Evolutionary conservation across 2,888 invertebrate species (phyloP).

Genomic region (Epirrhoe alternata): DNA sequence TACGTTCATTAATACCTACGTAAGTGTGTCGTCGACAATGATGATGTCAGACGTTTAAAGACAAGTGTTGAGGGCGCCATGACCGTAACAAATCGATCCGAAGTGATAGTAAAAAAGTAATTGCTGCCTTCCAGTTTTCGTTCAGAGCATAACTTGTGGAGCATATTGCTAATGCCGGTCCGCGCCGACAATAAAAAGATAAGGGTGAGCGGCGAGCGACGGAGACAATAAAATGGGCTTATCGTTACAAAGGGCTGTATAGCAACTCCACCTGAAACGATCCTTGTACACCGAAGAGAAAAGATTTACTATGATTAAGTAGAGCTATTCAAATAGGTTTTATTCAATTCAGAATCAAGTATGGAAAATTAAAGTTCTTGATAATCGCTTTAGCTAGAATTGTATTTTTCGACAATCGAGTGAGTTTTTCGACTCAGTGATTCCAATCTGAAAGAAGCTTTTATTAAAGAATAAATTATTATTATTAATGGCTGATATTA

Average conservation of each 20-base stretch:
- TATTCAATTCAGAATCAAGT: not conserved
- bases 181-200: conserved; percentile 71
- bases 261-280: conserved; percentile 54
- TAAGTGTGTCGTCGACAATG: not conserved
- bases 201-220: conserved; percentile 63
- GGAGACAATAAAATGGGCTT: conserved; percentile 74
- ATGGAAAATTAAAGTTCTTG: not conserved
- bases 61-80: not conserved
- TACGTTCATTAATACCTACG: too few relatives aligned
- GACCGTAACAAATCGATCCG: conserved; percentile 40
- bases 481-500: too few relatives aligned
- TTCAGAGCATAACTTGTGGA: conserved; percentile 62
- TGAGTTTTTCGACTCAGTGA: too few relatives aligned
- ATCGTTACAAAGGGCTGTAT: conserved; percentile 64
- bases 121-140: conserved; percentile 55
- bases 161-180: conserved; percentile 71
- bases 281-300: conserved; percentile 43
- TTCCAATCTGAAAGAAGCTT: too few relatives aligned
- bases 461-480: too few relatives aligned
- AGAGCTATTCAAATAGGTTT: not conserved
- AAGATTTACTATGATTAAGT: conserved; percentile 4
- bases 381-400: not conserved
- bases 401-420: not conserved
- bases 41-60: not conserved
- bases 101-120: conserved; percentile 51